Percentiles rank a stretch among this genome's conserved stretches.
These are phyloP conservation scores for Pollenia griseotomentosa DNA, from an alignment of 2,888 invertebrate species.

Conservation along the genomic window DNA sequence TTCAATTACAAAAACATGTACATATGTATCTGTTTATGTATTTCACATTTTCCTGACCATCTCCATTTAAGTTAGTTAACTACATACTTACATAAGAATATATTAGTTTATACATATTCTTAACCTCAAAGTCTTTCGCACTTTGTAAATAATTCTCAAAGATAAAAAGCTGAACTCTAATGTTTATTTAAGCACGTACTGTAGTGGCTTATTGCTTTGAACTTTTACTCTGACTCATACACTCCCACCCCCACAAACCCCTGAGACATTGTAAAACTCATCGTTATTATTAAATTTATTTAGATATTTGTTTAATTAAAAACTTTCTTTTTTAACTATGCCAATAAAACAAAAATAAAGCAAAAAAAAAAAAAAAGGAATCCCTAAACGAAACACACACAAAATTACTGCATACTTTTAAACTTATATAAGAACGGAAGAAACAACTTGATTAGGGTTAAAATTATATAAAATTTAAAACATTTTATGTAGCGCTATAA, in stretches of 20 bases:
- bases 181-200: slow-evolving; percentile 47
- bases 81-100: too few species aligned
- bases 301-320: slow-evolving; percentile 64
- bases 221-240: not conserved
- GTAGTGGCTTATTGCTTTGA: not conserved
- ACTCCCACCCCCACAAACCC: slow-evolving; percentile 11
- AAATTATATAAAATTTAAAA: slow-evolving; percentile 62
- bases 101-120: not conserved
- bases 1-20: too few species aligned
- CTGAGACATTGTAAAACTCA: slow-evolving; percentile 49
- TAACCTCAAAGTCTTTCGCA: slow-evolving; percentile 20
- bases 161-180: slow-evolving; percentile 34
- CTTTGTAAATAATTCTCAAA: slow-evolving; percentile 29
- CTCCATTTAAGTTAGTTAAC: too few species aligned
- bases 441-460: slow-evolving; percentile 63
- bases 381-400: slow-evolving; percentile 35
- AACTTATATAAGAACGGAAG: not conserved
- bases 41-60: too few species aligned
- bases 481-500: slow-evolving; percentile 58
- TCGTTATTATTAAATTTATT: slow-evolving; percentile 64
- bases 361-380: slow-evolving; percentile 21
- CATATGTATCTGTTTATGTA: too few species aligned
- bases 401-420: not conserved
- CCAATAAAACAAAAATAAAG: slow-evolving; percentile 39
- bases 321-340: slow-evolving; percentile 62